Evolutionary conservation across 2,797 vertebrate genomes (phyloP).

Genomic region (Hoplostethus atlanticus): DNA sequence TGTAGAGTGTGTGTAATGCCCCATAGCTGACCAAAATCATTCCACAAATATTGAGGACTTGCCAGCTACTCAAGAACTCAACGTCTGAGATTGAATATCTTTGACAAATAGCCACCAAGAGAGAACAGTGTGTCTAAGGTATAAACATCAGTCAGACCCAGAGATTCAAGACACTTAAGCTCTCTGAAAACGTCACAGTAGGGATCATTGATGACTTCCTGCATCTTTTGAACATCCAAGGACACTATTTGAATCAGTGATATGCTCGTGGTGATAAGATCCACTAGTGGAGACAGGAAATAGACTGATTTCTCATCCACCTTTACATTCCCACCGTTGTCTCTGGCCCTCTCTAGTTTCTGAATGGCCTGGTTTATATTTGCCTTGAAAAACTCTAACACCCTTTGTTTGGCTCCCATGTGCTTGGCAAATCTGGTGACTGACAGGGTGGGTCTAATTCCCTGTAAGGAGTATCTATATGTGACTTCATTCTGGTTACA

Average conservation of each 20-base stretch:
- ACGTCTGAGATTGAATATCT: conserved; percentile 4
- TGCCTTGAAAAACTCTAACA: conserved; percentile 18
- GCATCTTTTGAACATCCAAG: conserved; percentile 18
- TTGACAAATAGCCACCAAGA: conserved; percentile 22
- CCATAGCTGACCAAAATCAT: background rate
- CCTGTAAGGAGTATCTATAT: background rate
- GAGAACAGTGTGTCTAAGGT: conserved; percentile 30
- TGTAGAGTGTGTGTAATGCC: background rate
- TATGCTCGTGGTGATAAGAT: accelerated
- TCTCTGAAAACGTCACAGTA: conserved; percentile 23
- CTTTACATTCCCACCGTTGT: conserved; percentile 13
- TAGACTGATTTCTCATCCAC: background rate
- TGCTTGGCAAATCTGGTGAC: conserved; percentile 19
- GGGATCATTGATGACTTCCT: background rate
- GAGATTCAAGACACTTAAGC: conserved; percentile 9
- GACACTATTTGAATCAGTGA: accelerated
- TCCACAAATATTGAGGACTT: background rate
- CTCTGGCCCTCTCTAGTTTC: conserved; percentile 30
- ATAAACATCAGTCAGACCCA: conserved; percentile 65
- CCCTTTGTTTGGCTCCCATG: background rate
- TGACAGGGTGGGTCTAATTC: accelerated
- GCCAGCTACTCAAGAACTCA: background rate
- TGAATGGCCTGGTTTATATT: conserved; percentile 60
- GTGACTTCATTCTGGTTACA: conserved; percentile 28
- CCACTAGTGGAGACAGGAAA: background rate